These are phyloP conservation scores for Melieria omissa DNA, from an alignment of 2,888 invertebrate genomes.

Conservation along the genomic window DNA sequence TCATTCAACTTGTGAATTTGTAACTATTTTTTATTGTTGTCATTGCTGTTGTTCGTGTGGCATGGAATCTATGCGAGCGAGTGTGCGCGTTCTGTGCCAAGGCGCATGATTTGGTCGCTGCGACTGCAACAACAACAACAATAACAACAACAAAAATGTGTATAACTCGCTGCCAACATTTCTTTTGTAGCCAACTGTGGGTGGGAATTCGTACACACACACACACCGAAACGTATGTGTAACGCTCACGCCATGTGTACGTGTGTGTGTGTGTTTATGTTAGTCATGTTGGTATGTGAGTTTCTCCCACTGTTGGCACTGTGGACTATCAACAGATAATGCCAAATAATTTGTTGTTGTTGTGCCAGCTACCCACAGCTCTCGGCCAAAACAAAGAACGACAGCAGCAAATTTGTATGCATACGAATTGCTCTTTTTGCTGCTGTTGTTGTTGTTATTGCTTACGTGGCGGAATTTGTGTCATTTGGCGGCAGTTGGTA, in stretches of 20 bases:
- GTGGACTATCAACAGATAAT: conserved; percentile 25
- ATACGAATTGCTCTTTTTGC: conserved; percentile 4
- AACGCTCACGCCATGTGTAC: neutral
- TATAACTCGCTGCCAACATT: too few relatives aligned
- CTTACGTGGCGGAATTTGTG: conserved; percentile 20
- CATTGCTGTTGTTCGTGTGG: neutral
- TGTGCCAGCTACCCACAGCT: neutral
- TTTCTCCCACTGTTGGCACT: conserved; percentile 1
- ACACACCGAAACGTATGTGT: neutral
- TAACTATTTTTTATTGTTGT: conserved; percentile 22
- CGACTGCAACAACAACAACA: neutral
- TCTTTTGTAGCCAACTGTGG: conserved; percentile 1
- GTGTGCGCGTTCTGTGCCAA: neutral
- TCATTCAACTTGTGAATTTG: conserved; percentile 53
- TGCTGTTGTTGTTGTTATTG: neutral
- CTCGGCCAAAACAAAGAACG: conserved; percentile 12
- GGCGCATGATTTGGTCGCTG: too few relatives aligned
- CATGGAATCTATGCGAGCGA: too few relatives aligned
- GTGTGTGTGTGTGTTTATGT: neutral
- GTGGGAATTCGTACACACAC: neutral
- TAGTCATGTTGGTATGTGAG: too few relatives aligned
- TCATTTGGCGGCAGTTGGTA: conserved; percentile 19
- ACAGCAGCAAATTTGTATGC: conserved; percentile 6
- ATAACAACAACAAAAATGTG: neutral
- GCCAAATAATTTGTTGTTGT: conserved; percentile 12